Evolutionary conservation across 92 coral and sea anemone species (phyloP), one percentile per base, ranked within the genome.

Genomic region (Pocillopora grandis): DNA sequence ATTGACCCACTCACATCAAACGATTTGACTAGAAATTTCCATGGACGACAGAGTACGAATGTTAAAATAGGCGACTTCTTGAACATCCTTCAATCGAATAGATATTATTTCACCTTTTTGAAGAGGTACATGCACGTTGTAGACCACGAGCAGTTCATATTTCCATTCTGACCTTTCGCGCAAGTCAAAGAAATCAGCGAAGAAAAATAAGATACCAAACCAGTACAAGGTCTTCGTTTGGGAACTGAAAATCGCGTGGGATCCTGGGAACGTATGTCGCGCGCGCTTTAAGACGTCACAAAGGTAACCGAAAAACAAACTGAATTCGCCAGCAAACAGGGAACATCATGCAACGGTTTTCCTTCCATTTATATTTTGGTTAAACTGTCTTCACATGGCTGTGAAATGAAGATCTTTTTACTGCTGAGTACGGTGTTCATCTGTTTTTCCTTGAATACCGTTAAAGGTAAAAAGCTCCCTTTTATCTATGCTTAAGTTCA

Each of bases 261-360:
- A 12, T 59, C 68, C 77, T 71, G 78, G 77, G 85, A n/a, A 58
- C 85, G 48, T 58, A 2, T 10, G 21, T 59, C 37, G 35, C 57
- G 85, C 85, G 84, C 66, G 85, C 77, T 49, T 61, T 2, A 35
- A 70, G 52, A 70, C 74, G 72, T 42, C 48, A 37, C 76, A 81
- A 81, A 75, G 77, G 20, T 60, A 18, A 81, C 77, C 70, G 16
- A 58, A 70, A 81, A 71, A 70, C 77, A 59, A 81, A 71, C 3
- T 36, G 61, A 81, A 70, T 76, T 71, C 85, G 77, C 71, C 63
- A 80, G 61, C 77, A 60, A 81, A 71, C 85, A 57, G 10, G 57
- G 18, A 21, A 42, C 12, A 66, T 12, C 66, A 76, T 48, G 15
- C 12, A 67, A 80, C 84, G 75, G 84, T 31, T n/a, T n/a, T 36